Percentiles rank a stretch among this genome's conserved stretches.
Conservation (phyloP, 1,140 invertebrate genomes). For the Camponotus floridanus region DNA sequence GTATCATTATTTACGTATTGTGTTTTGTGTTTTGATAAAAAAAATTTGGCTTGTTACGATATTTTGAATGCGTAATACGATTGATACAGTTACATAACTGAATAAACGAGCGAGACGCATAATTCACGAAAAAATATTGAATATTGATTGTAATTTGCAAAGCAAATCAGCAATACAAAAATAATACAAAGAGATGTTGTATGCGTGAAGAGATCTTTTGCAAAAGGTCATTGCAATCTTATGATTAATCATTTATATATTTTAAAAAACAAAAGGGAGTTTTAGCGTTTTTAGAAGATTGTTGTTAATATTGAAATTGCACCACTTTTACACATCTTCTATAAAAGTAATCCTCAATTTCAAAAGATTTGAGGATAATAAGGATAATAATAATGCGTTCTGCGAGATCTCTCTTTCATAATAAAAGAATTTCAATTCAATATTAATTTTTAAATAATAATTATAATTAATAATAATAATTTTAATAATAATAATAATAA, state of each 20-base stretch:
- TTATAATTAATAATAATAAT: too few species aligned
- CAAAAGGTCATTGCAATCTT: slow-evolving; percentile 11
- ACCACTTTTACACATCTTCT: neutral
- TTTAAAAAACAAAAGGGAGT: neutral
- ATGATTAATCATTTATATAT: slow-evolving; percentile 25
- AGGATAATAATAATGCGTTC: neutral
- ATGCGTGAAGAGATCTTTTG: slow-evolving; percentile 6
- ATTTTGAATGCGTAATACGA: neutral
- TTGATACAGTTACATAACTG: slow-evolving; percentile 12
- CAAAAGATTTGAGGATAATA: neutral
- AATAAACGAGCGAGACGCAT: slow-evolving; percentile 12
- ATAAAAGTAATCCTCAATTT: neutral
- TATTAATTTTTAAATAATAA: too few species aligned
- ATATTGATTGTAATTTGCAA: slow-evolving; percentile 62
- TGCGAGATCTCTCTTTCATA: too few species aligned
- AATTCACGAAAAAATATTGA: slow-evolving; percentile 49
- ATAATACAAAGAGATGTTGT: slow-evolving; percentile 8
- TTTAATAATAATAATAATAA: too few species aligned
- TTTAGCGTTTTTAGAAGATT: slow-evolving; percentile 7
- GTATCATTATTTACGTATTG: neutral
- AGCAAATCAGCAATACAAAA: slow-evolving; percentile 52
- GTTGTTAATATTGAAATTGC: neutral
- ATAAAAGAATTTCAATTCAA: too few species aligned
- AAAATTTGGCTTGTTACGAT: neutral
- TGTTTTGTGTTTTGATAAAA: neutral